Percentiles rank a stretch among this genome's conserved stretches.
These are phyloP conservation scores for Ceraclea dissimilis DNA, from an alignment of 2,888 invertebrate species.

Conservation along the genomic window DNA sequence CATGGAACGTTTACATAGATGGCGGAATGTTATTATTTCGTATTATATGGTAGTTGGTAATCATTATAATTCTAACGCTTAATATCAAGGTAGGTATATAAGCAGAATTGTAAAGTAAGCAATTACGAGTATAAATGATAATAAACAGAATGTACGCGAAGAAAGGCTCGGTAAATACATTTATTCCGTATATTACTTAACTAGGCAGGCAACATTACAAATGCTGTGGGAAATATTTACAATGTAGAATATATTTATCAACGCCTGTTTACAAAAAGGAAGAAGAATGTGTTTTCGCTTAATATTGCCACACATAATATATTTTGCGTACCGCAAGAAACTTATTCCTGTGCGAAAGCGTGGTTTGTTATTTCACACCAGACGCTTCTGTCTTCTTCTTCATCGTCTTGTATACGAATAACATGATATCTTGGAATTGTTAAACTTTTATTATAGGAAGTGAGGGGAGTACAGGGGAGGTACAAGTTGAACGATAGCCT, in stretches of 20 bases:
- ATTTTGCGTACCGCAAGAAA: neutral
- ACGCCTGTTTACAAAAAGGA: slow-evolving; percentile 1
- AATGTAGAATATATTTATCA: neutral
- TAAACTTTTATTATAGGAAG: too few relatives aligned
- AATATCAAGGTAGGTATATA: neutral
- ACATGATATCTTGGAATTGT: neutral
- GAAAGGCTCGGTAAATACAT: neutral
- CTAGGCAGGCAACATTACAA: neutral
- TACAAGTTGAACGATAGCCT: neutral
- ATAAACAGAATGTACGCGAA: neutral
- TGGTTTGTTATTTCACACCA: neutral
- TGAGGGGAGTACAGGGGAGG: neutral
- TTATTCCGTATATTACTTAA: neutral
- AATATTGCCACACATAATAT: neutral
- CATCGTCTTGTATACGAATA: neutral
- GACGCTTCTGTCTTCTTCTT: neutral
- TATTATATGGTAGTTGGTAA: too few relatives aligned
- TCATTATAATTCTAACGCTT: too few relatives aligned
- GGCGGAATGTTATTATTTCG: too few relatives aligned
- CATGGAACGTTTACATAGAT: too few relatives aligned
- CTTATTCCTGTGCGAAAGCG: neutral
- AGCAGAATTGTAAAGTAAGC: neutral
- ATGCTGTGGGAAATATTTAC: neutral
- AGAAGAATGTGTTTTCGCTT: slow-evolving; percentile 2
- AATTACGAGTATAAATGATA: neutral